phyloP scores from a whole-genome alignment of 2,113 vertebrate species.

The Tetrax tetrax region DNA sequence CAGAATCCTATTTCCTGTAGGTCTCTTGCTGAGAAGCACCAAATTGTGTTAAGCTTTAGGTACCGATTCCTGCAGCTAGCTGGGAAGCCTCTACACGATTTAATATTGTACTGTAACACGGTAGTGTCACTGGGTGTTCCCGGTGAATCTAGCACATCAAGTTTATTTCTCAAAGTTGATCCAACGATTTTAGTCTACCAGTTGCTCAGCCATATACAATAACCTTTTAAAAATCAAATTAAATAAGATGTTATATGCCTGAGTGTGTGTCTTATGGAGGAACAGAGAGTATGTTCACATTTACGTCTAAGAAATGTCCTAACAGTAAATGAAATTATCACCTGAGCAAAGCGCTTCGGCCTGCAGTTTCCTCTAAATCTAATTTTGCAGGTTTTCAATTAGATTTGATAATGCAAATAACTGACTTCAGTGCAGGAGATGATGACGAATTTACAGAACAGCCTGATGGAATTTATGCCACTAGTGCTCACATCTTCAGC shows the following conservation, averaged over 20 bases:
- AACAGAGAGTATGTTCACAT: background rate
- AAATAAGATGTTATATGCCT: background rate
- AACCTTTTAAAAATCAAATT: background rate
- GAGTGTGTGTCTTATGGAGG: background rate
- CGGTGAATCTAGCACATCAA: background rate
- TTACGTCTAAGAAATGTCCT: background rate
- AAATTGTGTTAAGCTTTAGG: background rate
- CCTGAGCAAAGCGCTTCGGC: slow-evolving; percentile 6
- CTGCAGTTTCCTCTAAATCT: background rate
- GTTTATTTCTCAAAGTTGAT: background rate
- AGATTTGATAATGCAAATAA: background rate
- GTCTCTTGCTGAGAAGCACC: background rate
- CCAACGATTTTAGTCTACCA: background rate
- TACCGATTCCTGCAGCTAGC: background rate
- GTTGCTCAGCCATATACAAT: background rate
- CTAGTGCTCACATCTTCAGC: background rate
- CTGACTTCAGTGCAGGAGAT: background rate
- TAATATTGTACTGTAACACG: background rate
- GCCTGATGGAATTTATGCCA: background rate
- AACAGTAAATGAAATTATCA: slow-evolving; percentile 37
- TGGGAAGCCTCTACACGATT: background rate
- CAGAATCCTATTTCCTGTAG: background rate
- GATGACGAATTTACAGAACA: background rate
- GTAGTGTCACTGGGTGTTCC: background rate
- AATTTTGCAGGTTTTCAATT: slow-evolving; percentile 12